Percentiles rank a stretch among this genome's conserved stretches.
Evolutionary conservation across 2,888 invertebrate genomes (phyloP).

Genomic region (Dascillus cervinus): DNA sequence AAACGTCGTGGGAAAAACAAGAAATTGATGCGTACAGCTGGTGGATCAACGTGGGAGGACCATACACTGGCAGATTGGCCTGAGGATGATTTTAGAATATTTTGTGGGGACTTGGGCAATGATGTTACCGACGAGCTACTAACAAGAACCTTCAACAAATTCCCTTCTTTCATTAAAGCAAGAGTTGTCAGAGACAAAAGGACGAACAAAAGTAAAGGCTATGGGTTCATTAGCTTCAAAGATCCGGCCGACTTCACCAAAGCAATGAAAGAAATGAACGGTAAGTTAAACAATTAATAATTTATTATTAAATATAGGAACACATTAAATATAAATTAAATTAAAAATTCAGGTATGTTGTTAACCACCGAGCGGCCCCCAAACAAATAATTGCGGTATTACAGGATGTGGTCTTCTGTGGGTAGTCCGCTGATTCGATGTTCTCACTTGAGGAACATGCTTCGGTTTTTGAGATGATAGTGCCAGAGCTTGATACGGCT

Average conservation of each 20-base stretch:
- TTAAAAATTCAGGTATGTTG: conserved; percentile 1
- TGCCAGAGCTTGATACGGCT: conserved; percentile 7
- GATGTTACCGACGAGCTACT: conserved; percentile 97
- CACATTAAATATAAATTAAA: conserved; percentile 4
- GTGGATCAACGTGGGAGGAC: conserved; percentile 96
- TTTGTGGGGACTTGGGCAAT: conserved; percentile 99
- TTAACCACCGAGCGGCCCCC: conserved; percentile 46
- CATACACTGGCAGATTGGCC: conserved; percentile 90
- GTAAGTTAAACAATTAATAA: no score
- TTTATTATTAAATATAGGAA: no score
- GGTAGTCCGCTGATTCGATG: conserved; percentile 8
- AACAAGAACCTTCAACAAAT: conserved; percentile 92
- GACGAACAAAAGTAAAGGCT: conserved; percentile 97
- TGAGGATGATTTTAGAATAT: conserved; percentile 96
- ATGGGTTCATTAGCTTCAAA: conserved; percentile 97
- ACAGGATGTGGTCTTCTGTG: conserved; percentile 35
- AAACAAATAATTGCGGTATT: conserved; percentile 47
- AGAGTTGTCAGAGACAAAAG: conserved; percentile 94
- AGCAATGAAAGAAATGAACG: conserved; percentile 99
- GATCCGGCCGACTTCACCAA: conserved; percentile 96
- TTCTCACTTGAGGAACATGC: conserved; percentile 12
- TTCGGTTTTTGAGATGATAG: conserved; percentile 3
- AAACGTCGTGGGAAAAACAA: conserved; percentile 42
- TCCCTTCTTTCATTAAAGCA: conserved; percentile 86
- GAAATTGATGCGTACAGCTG: conserved; percentile 83